These are phyloP conservation scores for Lates japonicus DNA, from an alignment of 2,797 vertebrate genomes.

Conservation along the genomic window DNA sequence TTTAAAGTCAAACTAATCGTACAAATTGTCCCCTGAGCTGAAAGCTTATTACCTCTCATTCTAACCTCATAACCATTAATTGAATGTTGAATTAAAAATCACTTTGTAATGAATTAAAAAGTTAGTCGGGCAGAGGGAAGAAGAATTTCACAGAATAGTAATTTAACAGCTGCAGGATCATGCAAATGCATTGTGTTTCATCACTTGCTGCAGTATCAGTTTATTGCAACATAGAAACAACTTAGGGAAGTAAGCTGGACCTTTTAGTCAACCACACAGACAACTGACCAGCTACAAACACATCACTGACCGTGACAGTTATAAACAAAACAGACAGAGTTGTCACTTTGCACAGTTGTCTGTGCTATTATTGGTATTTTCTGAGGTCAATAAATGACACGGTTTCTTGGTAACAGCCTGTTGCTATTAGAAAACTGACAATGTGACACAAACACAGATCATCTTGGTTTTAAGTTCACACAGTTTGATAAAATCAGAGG, in stretches of 20 bases:
- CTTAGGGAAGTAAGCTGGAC: constrained; percentile 42
- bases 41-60: not conserved
- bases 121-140: not conserved
- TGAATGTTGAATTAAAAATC: not conserved
- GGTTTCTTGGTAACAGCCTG: constrained; percentile 11
- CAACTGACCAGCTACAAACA: not conserved
- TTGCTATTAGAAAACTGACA: constrained; percentile 32
- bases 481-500: constrained; percentile 10
- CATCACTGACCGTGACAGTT: not conserved
- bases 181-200: constrained; percentile 4
- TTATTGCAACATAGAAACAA: constrained; percentile 20
- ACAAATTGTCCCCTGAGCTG: not conserved
- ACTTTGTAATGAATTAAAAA: not conserved
- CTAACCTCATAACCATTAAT: not conserved
- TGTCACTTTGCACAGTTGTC: not conserved
- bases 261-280: not conserved
- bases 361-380: not conserved
- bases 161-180: not conserved
- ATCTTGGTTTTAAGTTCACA: constrained; percentile 11
- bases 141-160: not conserved
- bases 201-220: constrained; percentile 1
- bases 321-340: not conserved
- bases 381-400: constrained; percentile 6
- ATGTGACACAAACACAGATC: not conserved
- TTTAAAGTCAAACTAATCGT: not conserved